Percentiles rank a stretch among this genome's conserved stretches.
phyloP scores from a whole-genome alignment of 2,113 vertebrate genomes.

The Zingel zingel region DNA sequence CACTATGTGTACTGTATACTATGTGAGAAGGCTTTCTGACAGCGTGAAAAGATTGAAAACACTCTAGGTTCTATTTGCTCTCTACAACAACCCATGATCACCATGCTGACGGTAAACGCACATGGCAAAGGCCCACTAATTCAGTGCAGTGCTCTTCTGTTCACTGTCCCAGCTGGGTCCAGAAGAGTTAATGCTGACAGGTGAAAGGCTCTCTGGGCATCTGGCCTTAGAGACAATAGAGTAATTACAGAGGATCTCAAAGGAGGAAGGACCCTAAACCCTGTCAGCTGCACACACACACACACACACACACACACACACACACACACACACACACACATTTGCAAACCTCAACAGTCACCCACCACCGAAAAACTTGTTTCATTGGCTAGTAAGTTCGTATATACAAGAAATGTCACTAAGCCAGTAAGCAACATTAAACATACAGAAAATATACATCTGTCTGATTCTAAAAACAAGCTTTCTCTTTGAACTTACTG shows the following conservation, averaged over 20 bases:
- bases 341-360: slow-evolving; percentile 25
- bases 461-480: not conserved
- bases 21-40: not conserved
- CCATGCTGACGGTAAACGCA: slow-evolving; percentile 4
- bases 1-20: not conserved
- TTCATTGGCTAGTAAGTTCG: slow-evolving; percentile 5
- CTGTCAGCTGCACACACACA: slow-evolving; percentile 40
- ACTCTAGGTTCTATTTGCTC: not conserved
- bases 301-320: slow-evolving; percentile 23
- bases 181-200: slow-evolving; percentile 44
- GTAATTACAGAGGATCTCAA: slow-evolving; percentile 79
- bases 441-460: not conserved
- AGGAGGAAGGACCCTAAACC: slow-evolving; percentile 40
- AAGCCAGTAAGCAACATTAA: slow-evolving; percentile 1
- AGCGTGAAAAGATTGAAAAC: not conserved
- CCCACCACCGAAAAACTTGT: slow-evolving; percentile 4
- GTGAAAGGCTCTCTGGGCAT: slow-evolving; percentile 53
- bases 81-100: not conserved
- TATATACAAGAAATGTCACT: not conserved
- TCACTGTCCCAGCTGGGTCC: slow-evolving; percentile 72
- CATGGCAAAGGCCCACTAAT: slow-evolving; percentile 3
- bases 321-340: slow-evolving; percentile 24
- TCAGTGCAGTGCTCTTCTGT: not conserved
- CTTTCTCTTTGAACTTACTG: slow-evolving; percentile 1
- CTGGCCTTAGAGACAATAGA: slow-evolving; percentile 78